phyloP scores from a whole-genome alignment of 2,113 vertebrate genomes.

The Protobothrops flavoviridis region DNA sequence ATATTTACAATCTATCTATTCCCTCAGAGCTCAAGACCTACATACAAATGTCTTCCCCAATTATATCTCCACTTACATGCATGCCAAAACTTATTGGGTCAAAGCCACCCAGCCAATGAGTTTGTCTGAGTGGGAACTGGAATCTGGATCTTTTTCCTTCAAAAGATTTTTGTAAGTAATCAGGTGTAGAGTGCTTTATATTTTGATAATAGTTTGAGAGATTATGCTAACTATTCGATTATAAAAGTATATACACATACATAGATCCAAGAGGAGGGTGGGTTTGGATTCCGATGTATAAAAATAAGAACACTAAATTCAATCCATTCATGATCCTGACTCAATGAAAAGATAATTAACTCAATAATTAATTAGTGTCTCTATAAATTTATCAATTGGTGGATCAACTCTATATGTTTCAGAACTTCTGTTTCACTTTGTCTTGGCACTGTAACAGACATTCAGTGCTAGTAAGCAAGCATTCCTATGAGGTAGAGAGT shows the following conservation, averaged over 20 bases:
- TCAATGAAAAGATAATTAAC: neutral
- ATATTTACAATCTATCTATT: neutral
- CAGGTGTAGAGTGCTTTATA: neutral
- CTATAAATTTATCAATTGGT: neutral
- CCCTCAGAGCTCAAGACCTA: neutral
- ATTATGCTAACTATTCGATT: neutral
- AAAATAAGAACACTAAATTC: neutral
- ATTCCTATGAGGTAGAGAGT: neutral
- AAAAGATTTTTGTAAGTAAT: neutral
- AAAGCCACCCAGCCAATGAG: neutral
- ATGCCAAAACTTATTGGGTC: neutral
- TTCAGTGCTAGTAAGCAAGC: neutral
- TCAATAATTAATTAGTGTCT: neutral
- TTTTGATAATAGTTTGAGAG: neutral
- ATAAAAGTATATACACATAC: neutral
- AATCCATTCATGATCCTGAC: neutral
- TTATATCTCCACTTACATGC: neutral
- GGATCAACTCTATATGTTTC: neutral
- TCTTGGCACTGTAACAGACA: neutral
- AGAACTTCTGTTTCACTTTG: neutral
- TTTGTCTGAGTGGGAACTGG: neutral
- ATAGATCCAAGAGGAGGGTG: neutral
- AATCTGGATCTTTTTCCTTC: neutral
- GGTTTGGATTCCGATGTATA: neutral
- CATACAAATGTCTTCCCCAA: neutral